These are phyloP conservation scores for Sebastes cheni DNA, from an alignment of 2,797 vertebrate genomes.

Conservation along the genomic window DNA sequence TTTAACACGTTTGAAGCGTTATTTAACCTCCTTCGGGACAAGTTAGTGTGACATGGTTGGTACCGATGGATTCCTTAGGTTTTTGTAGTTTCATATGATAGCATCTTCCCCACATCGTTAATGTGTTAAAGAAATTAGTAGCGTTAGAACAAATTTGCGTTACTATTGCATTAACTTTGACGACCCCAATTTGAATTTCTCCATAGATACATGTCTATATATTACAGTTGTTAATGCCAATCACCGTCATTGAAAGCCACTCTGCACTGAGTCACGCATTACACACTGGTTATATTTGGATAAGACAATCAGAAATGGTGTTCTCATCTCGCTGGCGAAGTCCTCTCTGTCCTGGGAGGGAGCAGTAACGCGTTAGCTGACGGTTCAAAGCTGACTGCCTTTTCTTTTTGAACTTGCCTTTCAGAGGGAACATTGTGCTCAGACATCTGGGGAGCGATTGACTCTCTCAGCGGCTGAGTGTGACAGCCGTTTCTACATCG, in stretches of 20 bases:
- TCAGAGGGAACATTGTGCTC: constrained; percentile 67
- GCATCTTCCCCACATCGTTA: no score
- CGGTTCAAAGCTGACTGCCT: constrained; percentile 64
- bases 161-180: no score
- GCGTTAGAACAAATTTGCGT: no score
- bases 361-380: constrained; percentile 37
- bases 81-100: no score
- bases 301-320: constrained; percentile 28
- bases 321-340: constrained; percentile 45
- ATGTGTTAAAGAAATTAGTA: no score
- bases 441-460: constrained; percentile 60
- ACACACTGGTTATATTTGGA: constrained; percentile 34
- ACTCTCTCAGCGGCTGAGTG: constrained; percentile 43
- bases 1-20: no score
- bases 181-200: not conserved
- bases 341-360: constrained; percentile 24
- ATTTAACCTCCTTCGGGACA: no score
- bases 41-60: no score
- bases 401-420: constrained; percentile 73
- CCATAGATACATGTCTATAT: not conserved
- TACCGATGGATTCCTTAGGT: no score
- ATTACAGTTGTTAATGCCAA: not conserved
- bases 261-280: constrained; percentile 43
- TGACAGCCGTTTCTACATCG: constrained; percentile 45
- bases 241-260: constrained; percentile 16